These are phyloP conservation scores for Seriola dumerili DNA, from an alignment of 2,113 vertebrate species.

Conservation along the genomic window DNA sequence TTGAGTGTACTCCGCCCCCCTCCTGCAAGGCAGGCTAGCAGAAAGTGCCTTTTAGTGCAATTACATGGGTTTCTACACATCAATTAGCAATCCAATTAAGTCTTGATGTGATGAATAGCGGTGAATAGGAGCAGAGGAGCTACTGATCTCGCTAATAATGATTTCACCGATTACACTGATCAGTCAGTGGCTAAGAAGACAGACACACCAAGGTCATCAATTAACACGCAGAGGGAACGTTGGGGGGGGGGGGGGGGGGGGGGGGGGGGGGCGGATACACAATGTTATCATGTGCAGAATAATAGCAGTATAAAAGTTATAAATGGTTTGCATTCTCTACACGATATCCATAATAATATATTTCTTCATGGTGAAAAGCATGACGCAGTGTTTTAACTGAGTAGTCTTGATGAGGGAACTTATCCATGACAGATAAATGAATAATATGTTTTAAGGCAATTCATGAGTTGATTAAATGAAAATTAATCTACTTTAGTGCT, in stretches of 20 bases:
- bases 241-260: not conserved
- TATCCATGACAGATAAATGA: constrained; percentile 40
- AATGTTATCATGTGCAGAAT: constrained; percentile 24
- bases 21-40: constrained; percentile 53
- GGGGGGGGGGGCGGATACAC: constrained; percentile 6
- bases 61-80: constrained; percentile 86
- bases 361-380: constrained; percentile 18
- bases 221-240: constrained; percentile 40
- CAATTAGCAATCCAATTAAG: constrained; percentile 87
- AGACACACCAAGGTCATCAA: constrained; percentile 76
- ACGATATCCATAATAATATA: not conserved
- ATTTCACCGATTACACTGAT: constrained; percentile 79
- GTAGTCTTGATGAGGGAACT: constrained; percentile 27
- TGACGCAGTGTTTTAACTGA: constrained; percentile 17
- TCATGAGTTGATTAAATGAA: constrained; percentile 54
- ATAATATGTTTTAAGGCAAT: constrained; percentile 24
- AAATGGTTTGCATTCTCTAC: constrained; percentile 2
- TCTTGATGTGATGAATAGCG: constrained; percentile 84
- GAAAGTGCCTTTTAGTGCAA: constrained; percentile 83
- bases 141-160: constrained; percentile 82
- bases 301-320: constrained; percentile 7
- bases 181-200: constrained; percentile 76
- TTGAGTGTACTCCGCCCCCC: constrained; percentile 28
- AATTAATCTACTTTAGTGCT: constrained; percentile 55
- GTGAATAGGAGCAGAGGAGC: constrained; percentile 72